A percentile compares a stretch with the other conserved stretches of the same genome.
These are phyloP conservation scores for Sycophila texana DNA, from an alignment of 2,888 invertebrate species.

Conservation along the genomic window DNA sequence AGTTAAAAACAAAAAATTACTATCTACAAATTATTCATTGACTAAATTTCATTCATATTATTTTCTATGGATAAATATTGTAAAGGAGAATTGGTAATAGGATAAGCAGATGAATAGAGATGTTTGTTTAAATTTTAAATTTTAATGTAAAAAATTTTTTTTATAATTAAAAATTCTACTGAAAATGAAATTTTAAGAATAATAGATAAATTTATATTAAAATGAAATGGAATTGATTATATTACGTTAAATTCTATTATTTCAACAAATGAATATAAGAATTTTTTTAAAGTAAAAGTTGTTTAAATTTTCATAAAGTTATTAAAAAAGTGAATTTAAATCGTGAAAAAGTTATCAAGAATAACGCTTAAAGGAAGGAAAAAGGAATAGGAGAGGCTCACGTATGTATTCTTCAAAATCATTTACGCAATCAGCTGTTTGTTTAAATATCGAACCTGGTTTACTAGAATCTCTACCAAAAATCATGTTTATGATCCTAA, in stretches of 20 bases:
- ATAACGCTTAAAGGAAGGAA: slow-evolving; percentile 39
- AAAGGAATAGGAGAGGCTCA: slow-evolving; percentile 64
- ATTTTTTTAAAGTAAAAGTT: no score
- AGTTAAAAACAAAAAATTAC: slow-evolving; percentile 5
- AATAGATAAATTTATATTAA: no score
- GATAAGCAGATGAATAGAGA: no score
- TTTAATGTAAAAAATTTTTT: not conserved
- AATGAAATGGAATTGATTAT: no score
- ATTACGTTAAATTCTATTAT: no score
- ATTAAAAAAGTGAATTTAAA: not conserved
- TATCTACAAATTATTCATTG: not conserved
- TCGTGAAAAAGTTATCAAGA: not conserved
- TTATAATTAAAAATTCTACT: no score
- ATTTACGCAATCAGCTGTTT: slow-evolving; percentile 62
- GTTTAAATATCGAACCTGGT: slow-evolving; percentile 65
- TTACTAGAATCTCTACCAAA: slow-evolving; percentile 60
- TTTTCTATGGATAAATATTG: no score
- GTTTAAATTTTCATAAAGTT: no score
- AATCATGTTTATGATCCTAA: slow-evolving; percentile 64
- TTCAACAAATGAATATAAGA: no score
- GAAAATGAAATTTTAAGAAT: no score
- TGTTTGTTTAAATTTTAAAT: not conserved
- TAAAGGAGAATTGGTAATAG: no score
- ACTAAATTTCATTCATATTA: slow-evolving; percentile 12
- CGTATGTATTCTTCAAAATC: slow-evolving; percentile 67